A percentile compares a stretch with the other conserved stretches of the same genome.
Conservation (phyloP, 2,797 vertebrate genomes). For the Melopsittacus undulatus region DNA sequence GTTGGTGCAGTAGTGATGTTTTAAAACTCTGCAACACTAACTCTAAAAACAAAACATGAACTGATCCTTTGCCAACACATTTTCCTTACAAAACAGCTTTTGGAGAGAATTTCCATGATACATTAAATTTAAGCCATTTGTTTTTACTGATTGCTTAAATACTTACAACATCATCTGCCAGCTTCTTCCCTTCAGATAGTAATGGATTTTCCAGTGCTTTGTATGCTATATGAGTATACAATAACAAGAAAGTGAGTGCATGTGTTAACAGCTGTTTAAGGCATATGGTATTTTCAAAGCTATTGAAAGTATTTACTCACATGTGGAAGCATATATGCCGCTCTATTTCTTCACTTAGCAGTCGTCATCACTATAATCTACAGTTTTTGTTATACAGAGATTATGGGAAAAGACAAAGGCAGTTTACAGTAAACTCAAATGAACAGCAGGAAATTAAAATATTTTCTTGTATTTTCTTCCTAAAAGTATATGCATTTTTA, state of each 20-base stretch:
- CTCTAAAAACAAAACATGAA: background rate
- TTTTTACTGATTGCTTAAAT: constrained; percentile 20
- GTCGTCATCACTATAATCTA: background rate
- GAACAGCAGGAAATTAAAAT: background rate
- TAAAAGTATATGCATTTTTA: background rate
- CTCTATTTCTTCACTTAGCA: background rate
- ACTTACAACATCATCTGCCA: background rate
- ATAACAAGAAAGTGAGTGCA: background rate
- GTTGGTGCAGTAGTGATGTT: background rate
- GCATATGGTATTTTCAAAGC: constrained; percentile 34
- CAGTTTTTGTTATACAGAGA: background rate
- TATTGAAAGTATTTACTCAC: constrained; percentile 11
- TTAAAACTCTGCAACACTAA: background rate
- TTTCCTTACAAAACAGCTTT: background rate
- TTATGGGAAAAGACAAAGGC: background rate
- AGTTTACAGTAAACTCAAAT: background rate
- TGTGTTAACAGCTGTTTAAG: constrained; percentile 3
- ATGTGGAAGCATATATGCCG: background rate
- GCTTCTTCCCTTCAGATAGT: constrained; percentile 10
- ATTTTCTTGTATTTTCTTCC: background rate
- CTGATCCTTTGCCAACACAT: background rate
- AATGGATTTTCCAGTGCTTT: constrained; percentile 4
- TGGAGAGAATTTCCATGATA: background rate
- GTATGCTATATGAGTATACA: background rate
- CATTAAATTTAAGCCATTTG: background rate